phyloP scores from a whole-genome alignment of 2,888 invertebrate species.

The Dorcus hopei region DNA sequence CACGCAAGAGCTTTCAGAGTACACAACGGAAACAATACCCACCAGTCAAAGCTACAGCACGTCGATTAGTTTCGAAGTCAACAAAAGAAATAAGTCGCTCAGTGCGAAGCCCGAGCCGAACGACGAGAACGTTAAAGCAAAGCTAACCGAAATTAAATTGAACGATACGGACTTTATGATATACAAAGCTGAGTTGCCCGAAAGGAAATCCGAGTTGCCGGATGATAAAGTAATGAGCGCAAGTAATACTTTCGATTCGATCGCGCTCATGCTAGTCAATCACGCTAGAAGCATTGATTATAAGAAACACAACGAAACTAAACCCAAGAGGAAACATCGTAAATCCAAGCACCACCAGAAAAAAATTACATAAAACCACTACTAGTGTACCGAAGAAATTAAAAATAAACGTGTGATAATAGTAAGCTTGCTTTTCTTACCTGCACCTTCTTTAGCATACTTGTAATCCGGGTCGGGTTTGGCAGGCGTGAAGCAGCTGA shows the following conservation, averaged over 20 bases:
- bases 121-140: not conserved
- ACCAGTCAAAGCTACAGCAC: slow-evolving; percentile 54
- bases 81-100: slow-evolving; percentile 37
- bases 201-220: not conserved
- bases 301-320: slow-evolving; percentile 23
- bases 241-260: slow-evolving; percentile 34
- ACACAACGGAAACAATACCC: slow-evolving; percentile 11
- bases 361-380: not conserved
- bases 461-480: slow-evolving; percentile 87
- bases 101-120: not conserved
- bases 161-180: not conserved
- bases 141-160: not conserved
- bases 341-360: not conserved
- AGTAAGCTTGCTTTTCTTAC: slow-evolving; percentile 53
- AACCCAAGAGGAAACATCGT: slow-evolving; percentile 21
- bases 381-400: not conserved
- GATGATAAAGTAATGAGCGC: slow-evolving; percentile 15
- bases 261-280: slow-evolving; percentile 45
- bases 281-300: slow-evolving; percentile 45
- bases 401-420: not conserved
- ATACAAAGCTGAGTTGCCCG: not conserved
- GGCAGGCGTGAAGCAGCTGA: slow-evolving; percentile 78
- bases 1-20: too few species aligned
- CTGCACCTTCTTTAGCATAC: slow-evolving; percentile 85
- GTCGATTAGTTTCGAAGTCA: slow-evolving; percentile 55